Conservation (phyloP, 2,797 vertebrate species). For the Gambelia wislizenii region DNA sequence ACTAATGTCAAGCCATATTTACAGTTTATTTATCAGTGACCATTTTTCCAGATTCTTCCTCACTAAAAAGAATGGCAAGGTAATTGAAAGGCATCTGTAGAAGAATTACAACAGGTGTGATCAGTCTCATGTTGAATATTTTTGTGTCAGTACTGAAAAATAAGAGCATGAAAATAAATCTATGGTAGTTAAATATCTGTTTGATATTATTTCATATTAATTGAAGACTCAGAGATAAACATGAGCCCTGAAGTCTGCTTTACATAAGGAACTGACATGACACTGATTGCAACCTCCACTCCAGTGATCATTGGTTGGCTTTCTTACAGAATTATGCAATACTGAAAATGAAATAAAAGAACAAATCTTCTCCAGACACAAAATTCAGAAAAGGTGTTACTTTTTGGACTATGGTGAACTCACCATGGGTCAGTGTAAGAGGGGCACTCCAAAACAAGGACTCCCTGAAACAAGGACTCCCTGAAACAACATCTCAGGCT, state of each 20-base stretch:
- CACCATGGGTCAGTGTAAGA: too few species aligned
- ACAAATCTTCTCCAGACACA: neutral
- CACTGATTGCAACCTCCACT: fast-evolving
- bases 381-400: too few species aligned
- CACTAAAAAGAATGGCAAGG: constrained; percentile 8
- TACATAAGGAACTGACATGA: neutral
- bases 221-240: neutral
- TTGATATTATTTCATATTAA: constrained; percentile 1
- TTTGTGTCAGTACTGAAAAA: neutral
- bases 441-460: too few species aligned
- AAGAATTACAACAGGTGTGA: neutral
- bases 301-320: neutral
- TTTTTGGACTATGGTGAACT: too few species aligned
- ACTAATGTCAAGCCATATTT: neutral
- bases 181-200: neutral
- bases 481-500: too few species aligned
- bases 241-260: neutral
- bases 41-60: constrained; percentile 3
- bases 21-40: neutral
- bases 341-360: neutral
- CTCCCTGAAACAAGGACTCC: too few species aligned
- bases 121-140: neutral
- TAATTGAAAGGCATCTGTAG: neutral
- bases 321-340: neutral
- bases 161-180: neutral